Conservation (phyloP, 2,888 invertebrate genomes). For the Brenthis hecate region DNA sequence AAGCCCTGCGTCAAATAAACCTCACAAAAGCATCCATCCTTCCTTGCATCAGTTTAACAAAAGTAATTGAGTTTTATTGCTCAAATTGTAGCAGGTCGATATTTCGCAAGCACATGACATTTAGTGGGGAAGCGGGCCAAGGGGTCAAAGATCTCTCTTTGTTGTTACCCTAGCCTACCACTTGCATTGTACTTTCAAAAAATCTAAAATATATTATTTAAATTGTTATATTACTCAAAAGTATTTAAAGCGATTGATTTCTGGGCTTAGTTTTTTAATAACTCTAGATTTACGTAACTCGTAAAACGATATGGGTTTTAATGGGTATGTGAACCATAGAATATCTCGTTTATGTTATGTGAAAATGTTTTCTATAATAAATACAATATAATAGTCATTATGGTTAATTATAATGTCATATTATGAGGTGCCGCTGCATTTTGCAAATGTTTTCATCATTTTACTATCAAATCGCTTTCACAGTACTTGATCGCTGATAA, state of each 20-base stretch:
- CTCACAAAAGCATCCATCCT: conserved; percentile 19
- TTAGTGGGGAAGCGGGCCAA: conserved; percentile 56
- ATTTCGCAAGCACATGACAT: conserved; percentile 50
- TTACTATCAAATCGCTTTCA: conserved; percentile 10
- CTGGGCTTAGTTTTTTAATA: background rate
- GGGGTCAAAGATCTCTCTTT: conserved; percentile 67
- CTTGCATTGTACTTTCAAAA: conserved; percentile 23
- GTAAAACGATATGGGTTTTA: no score
- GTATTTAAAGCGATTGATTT: background rate
- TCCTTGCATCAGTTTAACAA: conserved; percentile 31
- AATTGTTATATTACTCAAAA: conserved; percentile 12
- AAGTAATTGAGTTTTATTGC: conserved; percentile 36
- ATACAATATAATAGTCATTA: no score
- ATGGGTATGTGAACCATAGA: no score
- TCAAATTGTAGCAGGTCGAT: conserved; percentile 35
- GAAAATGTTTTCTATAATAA: no score
- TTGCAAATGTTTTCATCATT: conserved; percentile 6
- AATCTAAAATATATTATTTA: conserved; percentile 13
- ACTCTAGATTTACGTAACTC: no score
- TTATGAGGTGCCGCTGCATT: background rate
- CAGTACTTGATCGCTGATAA: conserved; percentile 4
- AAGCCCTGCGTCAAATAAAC: background rate
- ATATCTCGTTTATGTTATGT: no score
- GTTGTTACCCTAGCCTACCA: conserved; percentile 47
- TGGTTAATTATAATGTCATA: no score